Percentiles rank a stretch among this genome's conserved stretches.
Evolutionary conservation across 2,888 invertebrate species (phyloP).

Genomic region (Plemyria rubiginata): DNA sequence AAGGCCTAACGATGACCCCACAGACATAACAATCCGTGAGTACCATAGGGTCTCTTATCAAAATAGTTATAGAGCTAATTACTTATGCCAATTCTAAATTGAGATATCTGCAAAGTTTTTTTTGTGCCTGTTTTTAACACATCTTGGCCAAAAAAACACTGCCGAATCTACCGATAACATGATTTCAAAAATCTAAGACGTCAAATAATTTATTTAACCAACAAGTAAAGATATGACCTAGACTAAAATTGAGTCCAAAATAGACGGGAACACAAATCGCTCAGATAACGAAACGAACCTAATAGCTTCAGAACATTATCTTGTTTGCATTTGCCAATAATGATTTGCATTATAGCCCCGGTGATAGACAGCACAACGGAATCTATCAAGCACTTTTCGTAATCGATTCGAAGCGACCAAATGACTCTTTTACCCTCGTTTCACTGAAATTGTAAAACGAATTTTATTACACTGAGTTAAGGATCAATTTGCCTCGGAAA

Average conservation of each 20-base stretch:
- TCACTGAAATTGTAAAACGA: conserved; percentile 1
- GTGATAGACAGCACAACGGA: conserved; percentile 48
- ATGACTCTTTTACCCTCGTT: conserved; percentile 48
- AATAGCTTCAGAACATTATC: conserved; percentile 24
- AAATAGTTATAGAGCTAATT: too few species aligned
- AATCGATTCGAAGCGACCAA: conserved; percentile 54
- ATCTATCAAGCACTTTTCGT: conserved; percentile 55
- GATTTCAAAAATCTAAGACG: too few species aligned
- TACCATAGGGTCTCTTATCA: too few species aligned
- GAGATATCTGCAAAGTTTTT: too few species aligned
- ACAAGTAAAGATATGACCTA: neutral
- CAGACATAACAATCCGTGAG: too few species aligned
- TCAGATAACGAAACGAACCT: conserved; percentile 7
- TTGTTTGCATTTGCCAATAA: conserved; percentile 38
- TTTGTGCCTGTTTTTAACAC: too few species aligned
- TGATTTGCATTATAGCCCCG: conserved; percentile 44
- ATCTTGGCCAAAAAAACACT: too few species aligned
- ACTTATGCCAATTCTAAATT: too few species aligned
- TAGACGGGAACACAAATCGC: conserved; percentile 10
- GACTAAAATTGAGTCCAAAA: conserved; percentile 1
- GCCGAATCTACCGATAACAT: too few species aligned
- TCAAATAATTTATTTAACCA: neutral
- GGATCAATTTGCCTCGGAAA: conserved; percentile 2
- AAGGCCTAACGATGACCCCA: too few species aligned
- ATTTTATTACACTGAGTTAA: conserved; percentile 8